Conservation (phyloP, 2,888 invertebrate species). For the Syrista parreyssii region DNA sequence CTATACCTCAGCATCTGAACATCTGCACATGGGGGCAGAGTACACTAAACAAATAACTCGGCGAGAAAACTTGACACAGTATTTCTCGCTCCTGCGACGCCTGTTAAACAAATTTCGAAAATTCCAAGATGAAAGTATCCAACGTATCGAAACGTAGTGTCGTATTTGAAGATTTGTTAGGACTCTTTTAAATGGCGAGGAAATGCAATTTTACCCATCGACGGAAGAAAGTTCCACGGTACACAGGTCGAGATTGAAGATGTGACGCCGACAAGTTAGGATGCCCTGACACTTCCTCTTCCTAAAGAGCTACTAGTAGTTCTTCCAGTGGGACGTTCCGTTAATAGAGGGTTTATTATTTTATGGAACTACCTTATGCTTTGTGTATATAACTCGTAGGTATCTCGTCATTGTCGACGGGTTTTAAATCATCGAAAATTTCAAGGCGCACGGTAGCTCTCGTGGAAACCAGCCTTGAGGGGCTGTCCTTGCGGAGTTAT, state of each 20-base stretch:
- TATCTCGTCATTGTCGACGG: constrained; percentile 20
- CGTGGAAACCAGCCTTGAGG: not conserved
- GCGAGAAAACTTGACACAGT: not conserved
- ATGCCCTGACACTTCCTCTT: too few relatives aligned
- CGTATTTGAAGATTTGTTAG: constrained; percentile 31
- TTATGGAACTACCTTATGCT: constrained; percentile 54
- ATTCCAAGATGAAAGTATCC: too few relatives aligned
- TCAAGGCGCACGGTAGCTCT: constrained; percentile 43
- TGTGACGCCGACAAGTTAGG: too few relatives aligned
- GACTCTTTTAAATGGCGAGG: constrained; percentile 51
- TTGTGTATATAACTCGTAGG: constrained; percentile 41
- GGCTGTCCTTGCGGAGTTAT: too few relatives aligned
- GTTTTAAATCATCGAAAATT: constrained; percentile 48
- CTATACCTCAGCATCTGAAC: too few relatives aligned
- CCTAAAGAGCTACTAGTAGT: too few relatives aligned
- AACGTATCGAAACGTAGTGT: too few relatives aligned
- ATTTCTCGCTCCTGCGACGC: too few relatives aligned
- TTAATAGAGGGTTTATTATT: constrained; percentile 61
- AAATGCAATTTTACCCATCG: constrained; percentile 5
- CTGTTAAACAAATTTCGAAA: too few relatives aligned
- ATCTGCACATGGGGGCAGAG: too few relatives aligned
- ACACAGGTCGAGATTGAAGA: too few relatives aligned
- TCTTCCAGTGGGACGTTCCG: not conserved
- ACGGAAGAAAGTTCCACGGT: not conserved
- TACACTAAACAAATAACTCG: too few relatives aligned